phyloP scores from a whole-genome alignment of 1,140 invertebrate species.

The Drosophila rufa region DNA sequence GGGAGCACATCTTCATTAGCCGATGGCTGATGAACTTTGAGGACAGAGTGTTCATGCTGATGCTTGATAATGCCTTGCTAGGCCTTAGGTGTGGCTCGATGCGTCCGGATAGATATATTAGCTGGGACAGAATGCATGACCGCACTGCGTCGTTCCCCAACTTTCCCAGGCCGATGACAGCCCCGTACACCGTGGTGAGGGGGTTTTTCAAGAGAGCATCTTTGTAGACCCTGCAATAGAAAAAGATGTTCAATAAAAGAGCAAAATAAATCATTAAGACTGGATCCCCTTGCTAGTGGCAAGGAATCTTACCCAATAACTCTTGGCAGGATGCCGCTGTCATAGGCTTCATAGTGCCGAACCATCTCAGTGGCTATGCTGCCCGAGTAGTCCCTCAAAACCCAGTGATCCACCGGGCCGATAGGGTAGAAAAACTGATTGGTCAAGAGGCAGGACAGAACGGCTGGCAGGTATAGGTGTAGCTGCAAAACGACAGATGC shows the following conservation, averaged over 20 bases:
- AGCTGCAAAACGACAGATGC: conserved; percentile 1
- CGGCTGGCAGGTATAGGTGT: conserved; percentile 8
- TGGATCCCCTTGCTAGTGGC: background rate
- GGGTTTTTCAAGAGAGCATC: conserved; percentile 1
- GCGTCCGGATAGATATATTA: conserved; percentile 15
- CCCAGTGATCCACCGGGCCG: conserved; percentile 34
- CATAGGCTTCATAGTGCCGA: background rate
- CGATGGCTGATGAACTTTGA: conserved; percentile 50
- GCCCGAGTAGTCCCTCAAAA: conserved; percentile 44
- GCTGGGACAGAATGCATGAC: conserved; percentile 37
- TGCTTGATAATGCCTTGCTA: background rate
- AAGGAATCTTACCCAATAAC: conserved; percentile 37
- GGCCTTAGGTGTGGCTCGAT: conserved; percentile 19
- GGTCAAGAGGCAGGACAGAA: conserved; percentile 38
- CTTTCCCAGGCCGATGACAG: conserved; percentile 39
- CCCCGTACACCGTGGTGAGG: conserved; percentile 48
- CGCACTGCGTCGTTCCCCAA: conserved; percentile 35
- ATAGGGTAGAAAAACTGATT: conserved; percentile 1
- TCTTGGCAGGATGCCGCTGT: conserved; percentile 27
- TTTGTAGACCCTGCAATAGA: conserved; percentile 35
- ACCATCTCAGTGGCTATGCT: conserved; percentile 46
- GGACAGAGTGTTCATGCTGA: background rate
- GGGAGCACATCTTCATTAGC: conserved; percentile 40
- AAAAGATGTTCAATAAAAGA: background rate
- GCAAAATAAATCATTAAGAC: no score